Evolutionary conservation across 2,113 vertebrate species (phyloP).

Genomic region (Bothrops jararaca): DNA sequence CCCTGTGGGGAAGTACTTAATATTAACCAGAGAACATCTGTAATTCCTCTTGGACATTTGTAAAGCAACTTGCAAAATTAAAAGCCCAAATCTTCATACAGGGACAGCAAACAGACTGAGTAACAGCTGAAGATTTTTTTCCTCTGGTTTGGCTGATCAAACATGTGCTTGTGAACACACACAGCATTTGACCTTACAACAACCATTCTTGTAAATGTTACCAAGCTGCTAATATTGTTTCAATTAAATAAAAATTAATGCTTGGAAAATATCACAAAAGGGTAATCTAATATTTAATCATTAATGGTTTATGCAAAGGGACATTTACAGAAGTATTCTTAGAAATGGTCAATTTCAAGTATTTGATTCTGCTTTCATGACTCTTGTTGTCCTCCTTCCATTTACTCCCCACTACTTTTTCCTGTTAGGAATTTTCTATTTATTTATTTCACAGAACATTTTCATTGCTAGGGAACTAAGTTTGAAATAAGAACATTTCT

Average conservation of each 20-base stretch:
- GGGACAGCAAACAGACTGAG: constrained; percentile 38
- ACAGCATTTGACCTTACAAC: constrained; percentile 59
- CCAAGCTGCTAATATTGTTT: constrained; percentile 65
- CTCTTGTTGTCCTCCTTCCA: background rate
- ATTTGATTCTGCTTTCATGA: constrained; percentile 23
- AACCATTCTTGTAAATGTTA: constrained; percentile 73
- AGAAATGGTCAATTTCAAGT: constrained; percentile 35
- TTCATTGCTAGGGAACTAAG: background rate
- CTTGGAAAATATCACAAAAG: constrained; percentile 78
- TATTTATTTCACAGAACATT: background rate
- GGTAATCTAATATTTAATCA: constrained; percentile 77
- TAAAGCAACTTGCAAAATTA: background rate
- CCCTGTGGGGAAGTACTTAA: background rate
- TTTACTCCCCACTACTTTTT: background rate
- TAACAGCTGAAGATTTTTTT: constrained; percentile 47
- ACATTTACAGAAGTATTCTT: constrained; percentile 65
- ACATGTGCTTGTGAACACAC: constrained; percentile 67
- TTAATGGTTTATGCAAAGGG: constrained; percentile 67
- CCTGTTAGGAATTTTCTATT: background rate
- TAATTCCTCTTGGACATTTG: background rate
- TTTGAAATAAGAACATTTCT: background rate
- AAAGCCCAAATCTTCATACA: constrained; percentile 19
- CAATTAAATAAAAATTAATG: constrained; percentile 81
- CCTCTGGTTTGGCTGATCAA: constrained; percentile 63
- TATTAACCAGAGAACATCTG: background rate